Evolutionary conservation across 2,888 invertebrate species (phyloP).

Genomic region (Ctena decussata): DNA sequence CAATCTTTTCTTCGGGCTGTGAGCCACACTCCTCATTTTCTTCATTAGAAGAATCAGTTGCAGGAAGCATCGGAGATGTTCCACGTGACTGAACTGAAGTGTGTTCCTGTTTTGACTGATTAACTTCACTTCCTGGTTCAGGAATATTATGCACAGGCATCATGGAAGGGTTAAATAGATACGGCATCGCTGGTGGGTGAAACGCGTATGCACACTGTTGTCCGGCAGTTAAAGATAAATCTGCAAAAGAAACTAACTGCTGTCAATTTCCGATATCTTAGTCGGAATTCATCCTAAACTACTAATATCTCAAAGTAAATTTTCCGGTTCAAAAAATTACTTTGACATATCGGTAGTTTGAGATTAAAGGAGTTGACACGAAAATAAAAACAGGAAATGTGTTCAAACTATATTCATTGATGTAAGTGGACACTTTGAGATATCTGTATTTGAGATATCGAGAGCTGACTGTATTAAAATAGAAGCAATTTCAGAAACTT

Average conservation of each 20-base stretch:
- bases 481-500: no score
- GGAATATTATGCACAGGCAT: conserved; percentile 62
- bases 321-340: no score
- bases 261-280: no score
- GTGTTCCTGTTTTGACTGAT: conserved; percentile 67
- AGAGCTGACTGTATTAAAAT: no score
- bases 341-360: no score
- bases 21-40: conserved; percentile 51
- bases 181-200: conserved; percentile 58
- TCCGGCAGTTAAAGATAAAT: conserved; percentile 17
- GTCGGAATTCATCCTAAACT: no score
- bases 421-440: no score
- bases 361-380: no score
- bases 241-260: conserved; percentile 20
- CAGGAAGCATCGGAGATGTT: conserved; percentile 82
- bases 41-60: conserved; percentile 63
- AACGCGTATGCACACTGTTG: conserved; percentile 33
- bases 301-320: no score
- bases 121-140: conserved; percentile 50
- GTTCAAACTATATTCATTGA: no score
- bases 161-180: conserved; percentile 69
- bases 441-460: no score
- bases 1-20: conserved; percentile 37
- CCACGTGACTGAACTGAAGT: conserved; percentile 80
- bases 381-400: no score